Conservation (phyloP, 2,797 vertebrate genomes). For the Phalloptychus januarius region DNA sequence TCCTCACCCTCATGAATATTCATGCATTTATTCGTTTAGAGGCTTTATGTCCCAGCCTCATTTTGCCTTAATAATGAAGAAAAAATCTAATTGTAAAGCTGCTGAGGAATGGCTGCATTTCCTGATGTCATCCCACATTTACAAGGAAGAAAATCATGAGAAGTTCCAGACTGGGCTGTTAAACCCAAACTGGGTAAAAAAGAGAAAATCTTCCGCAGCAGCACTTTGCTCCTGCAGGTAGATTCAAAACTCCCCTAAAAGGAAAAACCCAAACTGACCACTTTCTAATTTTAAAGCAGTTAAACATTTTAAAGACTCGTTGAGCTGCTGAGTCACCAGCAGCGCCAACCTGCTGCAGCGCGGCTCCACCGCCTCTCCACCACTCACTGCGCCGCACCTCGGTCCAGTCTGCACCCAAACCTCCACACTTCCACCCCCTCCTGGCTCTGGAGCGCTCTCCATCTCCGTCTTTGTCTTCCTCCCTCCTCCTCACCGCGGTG, state of each 20-base stretch:
- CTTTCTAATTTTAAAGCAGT: conserved; percentile 40
- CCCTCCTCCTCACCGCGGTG: conserved; percentile 42
- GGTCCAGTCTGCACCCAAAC: conserved; percentile 57
- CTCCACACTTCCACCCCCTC: conserved; percentile 61
- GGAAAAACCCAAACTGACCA: not conserved
- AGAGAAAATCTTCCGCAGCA: not conserved
- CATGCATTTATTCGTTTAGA: not conserved
- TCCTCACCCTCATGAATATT: not conserved
- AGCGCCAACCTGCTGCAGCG: conserved; percentile 49
- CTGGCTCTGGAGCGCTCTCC: conserved; percentile 48
- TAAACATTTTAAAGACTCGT: conserved; percentile 40
- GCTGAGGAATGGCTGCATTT: not conserved
- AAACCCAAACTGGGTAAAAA: not conserved
- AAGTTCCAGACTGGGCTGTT: not conserved
- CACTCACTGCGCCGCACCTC: conserved; percentile 52
- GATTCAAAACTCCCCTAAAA: not conserved
- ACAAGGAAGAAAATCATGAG: not conserved
- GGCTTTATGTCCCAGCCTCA: not conserved
- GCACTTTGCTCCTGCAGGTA: not conserved
- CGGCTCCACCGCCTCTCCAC: conserved; percentile 61
- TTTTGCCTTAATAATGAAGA: not conserved
- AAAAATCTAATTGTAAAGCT: not conserved
- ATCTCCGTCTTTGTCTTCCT: conserved; percentile 40
- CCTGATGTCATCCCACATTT: not conserved
- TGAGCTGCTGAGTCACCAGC: conserved; percentile 54